phyloP scores from a whole-genome alignment of 2,888 invertebrate species.

The Plutella xylostella region DNA sequence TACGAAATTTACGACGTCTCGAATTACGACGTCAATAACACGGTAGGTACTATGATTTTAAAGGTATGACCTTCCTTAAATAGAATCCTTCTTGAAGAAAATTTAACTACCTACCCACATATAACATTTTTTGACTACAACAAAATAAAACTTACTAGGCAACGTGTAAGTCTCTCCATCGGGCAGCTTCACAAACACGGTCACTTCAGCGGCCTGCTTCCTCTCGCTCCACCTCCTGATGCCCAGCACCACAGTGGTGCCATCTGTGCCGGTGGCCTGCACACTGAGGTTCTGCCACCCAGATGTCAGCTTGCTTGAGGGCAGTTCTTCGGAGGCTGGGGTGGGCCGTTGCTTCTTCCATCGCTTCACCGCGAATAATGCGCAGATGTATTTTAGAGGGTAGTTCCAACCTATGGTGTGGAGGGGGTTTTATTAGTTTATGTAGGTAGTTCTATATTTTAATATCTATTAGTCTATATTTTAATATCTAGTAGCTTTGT shows the following conservation, averaged over 20 bases:
- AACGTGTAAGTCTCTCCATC: slow-evolving; percentile 44
- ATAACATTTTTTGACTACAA: too few relatives aligned
- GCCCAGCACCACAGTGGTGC: slow-evolving; percentile 63
- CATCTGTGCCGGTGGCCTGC: slow-evolving; percentile 67
- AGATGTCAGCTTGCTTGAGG: slow-evolving; percentile 26
- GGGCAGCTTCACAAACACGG: slow-evolving; percentile 55
- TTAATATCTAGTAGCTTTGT: too few relatives aligned
- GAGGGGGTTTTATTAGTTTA: background rate
- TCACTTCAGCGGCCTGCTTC: slow-evolving; percentile 64
- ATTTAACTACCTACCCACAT: too few relatives aligned
- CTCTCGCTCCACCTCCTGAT: slow-evolving; percentile 56
- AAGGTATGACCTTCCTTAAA: too few relatives aligned
- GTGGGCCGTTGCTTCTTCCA: slow-evolving; percentile 38
- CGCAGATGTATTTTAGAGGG: slow-evolving; percentile 45
- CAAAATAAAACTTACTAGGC: slow-evolving; percentile 33
- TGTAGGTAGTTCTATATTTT: too few relatives aligned
- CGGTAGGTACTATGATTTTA: too few relatives aligned
- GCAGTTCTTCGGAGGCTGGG: slow-evolving; percentile 29
- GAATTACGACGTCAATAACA: too few relatives aligned
- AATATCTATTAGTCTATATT: too few relatives aligned
- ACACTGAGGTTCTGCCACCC: slow-evolving; percentile 54
- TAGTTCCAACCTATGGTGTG: slow-evolving; percentile 56
- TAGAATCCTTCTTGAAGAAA: too few relatives aligned
- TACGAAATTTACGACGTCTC: too few relatives aligned
- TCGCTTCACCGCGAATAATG: slow-evolving; percentile 40